Percentiles rank a stretch among this genome's conserved stretches.
phyloP scores from a whole-genome alignment of 2,113 vertebrate genomes.

The Actinemys pallida region DNA sequence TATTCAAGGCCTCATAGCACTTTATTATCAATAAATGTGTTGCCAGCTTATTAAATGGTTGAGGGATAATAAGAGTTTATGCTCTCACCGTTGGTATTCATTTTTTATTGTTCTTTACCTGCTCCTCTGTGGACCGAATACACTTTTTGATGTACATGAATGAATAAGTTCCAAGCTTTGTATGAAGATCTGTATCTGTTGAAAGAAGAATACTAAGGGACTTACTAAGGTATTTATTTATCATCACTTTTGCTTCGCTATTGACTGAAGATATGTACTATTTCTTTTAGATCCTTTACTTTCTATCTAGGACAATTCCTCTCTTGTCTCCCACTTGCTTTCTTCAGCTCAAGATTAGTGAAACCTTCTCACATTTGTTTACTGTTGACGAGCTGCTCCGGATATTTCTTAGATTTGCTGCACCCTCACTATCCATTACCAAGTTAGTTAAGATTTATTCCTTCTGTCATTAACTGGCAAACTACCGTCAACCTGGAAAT shows the following conservation, averaged over 20 bases:
- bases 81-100: neutral
- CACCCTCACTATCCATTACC: neutral
- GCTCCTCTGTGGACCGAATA: neutral
- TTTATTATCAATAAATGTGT: neutral
- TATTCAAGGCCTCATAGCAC: neutral
- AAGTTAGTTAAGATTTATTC: neutral
- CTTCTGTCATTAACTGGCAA: neutral
- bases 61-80: neutral
- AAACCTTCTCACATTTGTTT: neutral
- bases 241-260: neutral
- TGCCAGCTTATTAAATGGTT: neutral
- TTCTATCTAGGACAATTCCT: neutral
- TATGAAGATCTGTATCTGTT: neutral
- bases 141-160: neutral
- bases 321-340: neutral
- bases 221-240: neutral
- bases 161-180: neutral
- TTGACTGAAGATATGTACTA: neutral
- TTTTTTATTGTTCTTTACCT: neutral
- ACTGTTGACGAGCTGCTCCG: neutral
- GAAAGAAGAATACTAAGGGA: neutral
- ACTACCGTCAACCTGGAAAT: neutral
- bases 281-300: neutral
- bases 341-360: neutral
- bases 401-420: neutral